These are phyloP conservation scores for Ctenopoma kingsleyae DNA, from an alignment of 2,797 vertebrate species.

Conservation along the genomic window DNA sequence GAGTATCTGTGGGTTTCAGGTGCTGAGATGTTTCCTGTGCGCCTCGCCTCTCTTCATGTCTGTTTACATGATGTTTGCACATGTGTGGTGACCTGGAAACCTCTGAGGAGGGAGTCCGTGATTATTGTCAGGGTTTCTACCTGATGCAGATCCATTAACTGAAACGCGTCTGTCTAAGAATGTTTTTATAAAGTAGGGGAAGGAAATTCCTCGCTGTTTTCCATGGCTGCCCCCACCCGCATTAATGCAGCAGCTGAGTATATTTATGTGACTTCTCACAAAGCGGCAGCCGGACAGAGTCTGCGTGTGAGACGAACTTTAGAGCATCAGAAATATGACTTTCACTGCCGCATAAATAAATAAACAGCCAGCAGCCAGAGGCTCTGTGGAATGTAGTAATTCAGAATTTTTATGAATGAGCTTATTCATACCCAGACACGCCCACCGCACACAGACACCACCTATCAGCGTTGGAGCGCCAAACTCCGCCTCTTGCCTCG, in stretches of 20 bases:
- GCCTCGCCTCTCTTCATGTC: conserved; percentile 24
- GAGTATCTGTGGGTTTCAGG: conserved; percentile 6
- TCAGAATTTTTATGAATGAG: conserved; percentile 89
- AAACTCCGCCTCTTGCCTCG: conserved; percentile 43
- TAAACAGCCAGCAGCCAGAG: conserved; percentile 76
- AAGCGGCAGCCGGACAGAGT: conserved; percentile 72
- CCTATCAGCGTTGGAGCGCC: conserved; percentile 13
- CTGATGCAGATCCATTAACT: too few species aligned
- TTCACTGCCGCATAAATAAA: conserved; percentile 80
- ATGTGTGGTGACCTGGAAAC: conserved; percentile 36
- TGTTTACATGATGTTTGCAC: conserved; percentile 31
- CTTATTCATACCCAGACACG: conserved; percentile 84
- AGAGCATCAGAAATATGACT: conserved; percentile 83
- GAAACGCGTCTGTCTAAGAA: conserved; percentile 22
- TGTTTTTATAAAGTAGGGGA: conserved; percentile 68
- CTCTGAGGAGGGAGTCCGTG: conserved; percentile 30
- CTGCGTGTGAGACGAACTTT: conserved; percentile 80
- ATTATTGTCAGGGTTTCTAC: background rate
- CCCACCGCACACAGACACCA: conserved; percentile 46
- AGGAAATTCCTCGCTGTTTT: conserved; percentile 71
- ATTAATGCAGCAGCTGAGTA: conserved; percentile 78
- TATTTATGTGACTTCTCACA: conserved; percentile 80
- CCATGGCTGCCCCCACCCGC: conserved; percentile 46
- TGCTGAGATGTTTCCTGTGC: background rate
- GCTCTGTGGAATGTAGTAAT: conserved; percentile 83